Base-by-base conservation (phyloP, 2,797 vertebrate genomes). In the Propithecus deckenii region DNA sequence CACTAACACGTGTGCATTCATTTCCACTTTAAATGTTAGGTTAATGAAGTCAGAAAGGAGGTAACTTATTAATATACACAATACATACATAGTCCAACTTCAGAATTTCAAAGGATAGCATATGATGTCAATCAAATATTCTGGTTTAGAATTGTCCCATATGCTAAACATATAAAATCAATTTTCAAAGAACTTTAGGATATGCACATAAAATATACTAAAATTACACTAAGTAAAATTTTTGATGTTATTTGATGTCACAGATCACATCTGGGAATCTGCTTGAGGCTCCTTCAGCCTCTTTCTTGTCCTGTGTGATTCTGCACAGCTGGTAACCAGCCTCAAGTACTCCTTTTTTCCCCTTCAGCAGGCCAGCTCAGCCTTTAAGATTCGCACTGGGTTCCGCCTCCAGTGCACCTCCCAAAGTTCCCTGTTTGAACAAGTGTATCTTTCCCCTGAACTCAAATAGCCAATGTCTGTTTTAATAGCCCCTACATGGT, bases 41-140 rank as follows among this genome's bases (percentile, higher is more conserved):
- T 74, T 95, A 91, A 59, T 46, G 72, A 86, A 85, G 63, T 46
- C 61, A 84, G 50, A 55, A 50, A 76, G 32, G 43, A 57, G 65
- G 72, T 78, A 74, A 71, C 6, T 3, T 46, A 65, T 65, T 59
- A 28, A 65, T 85, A 78, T 55, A 92, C 32, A 69, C 3, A 80
- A 71, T 28, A 80, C 18, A 52, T 7, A 43, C 35, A 59, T 0
- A 30, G 22, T 28, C 17, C 35, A 72, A 15, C 25, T 57, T 81
- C 78, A 86, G 76, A 92, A 92, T 93, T 93, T 91, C 92, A 96
- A 96, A 95, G 35, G 71, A 79, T 43, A 15, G 50, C 86, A 92
- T 50, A 63, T 14, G 55, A 23, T 2, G 11, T 83, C 75, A 89
- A 97, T 89, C 92, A 85, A 89, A 94, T 59, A 93, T 43, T 90